Percentiles rank a stretch among this genome's conserved stretches.
Conservation (phyloP, 1,140 invertebrate genomes). For the Aphaenogaster rudis region DNA sequence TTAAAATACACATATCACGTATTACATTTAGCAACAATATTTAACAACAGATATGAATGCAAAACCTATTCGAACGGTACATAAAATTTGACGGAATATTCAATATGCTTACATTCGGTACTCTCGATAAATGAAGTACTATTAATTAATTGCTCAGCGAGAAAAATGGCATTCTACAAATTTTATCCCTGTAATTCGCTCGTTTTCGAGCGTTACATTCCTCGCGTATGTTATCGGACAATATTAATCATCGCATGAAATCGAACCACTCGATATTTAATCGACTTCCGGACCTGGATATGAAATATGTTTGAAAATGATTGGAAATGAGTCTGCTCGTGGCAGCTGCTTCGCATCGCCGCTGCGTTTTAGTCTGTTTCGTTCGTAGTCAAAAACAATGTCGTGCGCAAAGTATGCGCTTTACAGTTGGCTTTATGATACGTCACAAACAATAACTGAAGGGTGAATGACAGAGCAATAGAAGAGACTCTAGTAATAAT, state of each 20-base stretch:
- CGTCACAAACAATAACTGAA: slow-evolving; percentile 45
- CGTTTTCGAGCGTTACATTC: slow-evolving; percentile 55
- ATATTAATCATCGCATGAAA: slow-evolving; percentile 62
- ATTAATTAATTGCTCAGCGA: slow-evolving; percentile 65
- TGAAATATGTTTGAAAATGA: slow-evolving; percentile 69
- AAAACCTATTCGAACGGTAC: slow-evolving; percentile 30
- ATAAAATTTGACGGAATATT: slow-evolving; percentile 56
- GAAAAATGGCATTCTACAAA: slow-evolving; percentile 67
- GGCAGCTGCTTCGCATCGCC: slow-evolving; percentile 67
- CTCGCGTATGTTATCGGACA: slow-evolving; percentile 47
- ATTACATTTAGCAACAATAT: slow-evolving; percentile 39
- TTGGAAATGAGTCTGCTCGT: slow-evolving; percentile 73
- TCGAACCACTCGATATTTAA: slow-evolving; percentile 68
- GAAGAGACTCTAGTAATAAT: slow-evolving; percentile 54
- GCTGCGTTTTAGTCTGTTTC: slow-evolving; percentile 56
- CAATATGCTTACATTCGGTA: slow-evolving; percentile 50
- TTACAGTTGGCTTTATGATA: slow-evolving; percentile 53
- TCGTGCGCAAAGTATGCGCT: slow-evolving; percentile 59
- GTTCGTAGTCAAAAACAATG: slow-evolving; percentile 60
- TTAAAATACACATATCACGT: slow-evolving; percentile 33
- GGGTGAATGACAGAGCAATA: slow-evolving; percentile 30
- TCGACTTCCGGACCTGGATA: slow-evolving; percentile 65
- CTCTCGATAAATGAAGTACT: slow-evolving; percentile 59
- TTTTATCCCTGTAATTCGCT: slow-evolving; percentile 60
- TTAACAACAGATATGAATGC: neutral